These are phyloP conservation scores for Aporophyla nigra DNA, from an alignment of 2,888 invertebrate genomes.

Conservation along the genomic window DNA sequence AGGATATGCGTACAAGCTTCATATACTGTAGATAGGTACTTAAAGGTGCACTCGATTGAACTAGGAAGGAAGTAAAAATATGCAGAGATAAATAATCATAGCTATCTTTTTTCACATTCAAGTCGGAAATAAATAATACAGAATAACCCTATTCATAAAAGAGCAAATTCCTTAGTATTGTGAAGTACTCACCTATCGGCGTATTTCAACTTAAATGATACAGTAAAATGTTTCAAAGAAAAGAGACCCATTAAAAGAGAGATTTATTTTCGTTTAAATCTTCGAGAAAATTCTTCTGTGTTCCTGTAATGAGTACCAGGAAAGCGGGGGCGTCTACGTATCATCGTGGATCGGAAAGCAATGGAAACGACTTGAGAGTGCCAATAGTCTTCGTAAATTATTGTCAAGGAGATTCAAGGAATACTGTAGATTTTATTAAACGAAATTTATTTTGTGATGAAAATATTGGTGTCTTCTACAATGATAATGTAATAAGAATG, in stretches of 20 bases:
- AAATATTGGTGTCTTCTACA: neutral
- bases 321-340: slow-evolving; percentile 38
- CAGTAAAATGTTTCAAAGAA: slow-evolving; percentile 48
- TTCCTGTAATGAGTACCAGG: slow-evolving; percentile 57
- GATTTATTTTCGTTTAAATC: slow-evolving; percentile 56
- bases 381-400: slow-evolving; percentile 49
- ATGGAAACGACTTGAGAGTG: slow-evolving; percentile 45
- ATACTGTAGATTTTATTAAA: slow-evolving; percentile 15
- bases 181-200: slow-evolving; percentile 41
- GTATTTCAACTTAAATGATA: slow-evolving; percentile 61
- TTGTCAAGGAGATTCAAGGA: slow-evolving; percentile 23
- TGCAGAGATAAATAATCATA: no score
- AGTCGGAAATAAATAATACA: slow-evolving; percentile 13
- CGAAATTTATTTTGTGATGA: neutral
- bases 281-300: slow-evolving; percentile 42
- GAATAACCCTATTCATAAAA: slow-evolving; percentile 41
- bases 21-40: slow-evolving; percentile 1
- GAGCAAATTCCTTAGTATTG: slow-evolving; percentile 46
- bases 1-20: slow-evolving; percentile 1
- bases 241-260: slow-evolving; percentile 48
- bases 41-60: neutral
- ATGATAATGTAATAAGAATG: neutral
- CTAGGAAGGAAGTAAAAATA: neutral
- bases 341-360: slow-evolving; percentile 56
- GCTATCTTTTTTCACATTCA: neutral